phyloP scores from a whole-genome alignment of 2,888 invertebrate genomes.

The Poecilus cupreus region DNA sequence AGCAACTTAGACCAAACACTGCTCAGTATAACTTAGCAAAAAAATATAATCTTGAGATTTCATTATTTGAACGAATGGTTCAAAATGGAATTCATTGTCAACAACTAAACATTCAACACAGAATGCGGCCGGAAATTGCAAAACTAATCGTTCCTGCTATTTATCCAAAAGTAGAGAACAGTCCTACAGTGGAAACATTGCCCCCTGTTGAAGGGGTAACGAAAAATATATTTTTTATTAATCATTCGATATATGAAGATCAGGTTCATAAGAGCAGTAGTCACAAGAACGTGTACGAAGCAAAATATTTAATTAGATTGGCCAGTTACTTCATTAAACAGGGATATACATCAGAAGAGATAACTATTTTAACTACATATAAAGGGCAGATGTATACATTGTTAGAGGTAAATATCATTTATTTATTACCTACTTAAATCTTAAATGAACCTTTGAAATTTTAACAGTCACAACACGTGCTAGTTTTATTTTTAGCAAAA shows the following conservation, averaged over 20 bases:
- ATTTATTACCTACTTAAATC: not conserved
- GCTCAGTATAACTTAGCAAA: constrained; percentile 72
- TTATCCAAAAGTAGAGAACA: constrained; percentile 56
- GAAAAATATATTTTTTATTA: constrained; percentile 57
- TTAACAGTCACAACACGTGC: too few relatives aligned
- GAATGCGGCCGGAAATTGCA: constrained; percentile 73
- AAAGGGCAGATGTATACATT: constrained; percentile 53
- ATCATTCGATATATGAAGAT: constrained; percentile 47
- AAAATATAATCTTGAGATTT: constrained; percentile 73
- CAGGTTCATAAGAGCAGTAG: constrained; percentile 34
- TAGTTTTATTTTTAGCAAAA: too few relatives aligned
- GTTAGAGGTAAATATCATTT: constrained; percentile 45
- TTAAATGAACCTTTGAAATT: too few relatives aligned
- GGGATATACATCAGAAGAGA: constrained; percentile 53
- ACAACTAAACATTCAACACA: constrained; percentile 72
- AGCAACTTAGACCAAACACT: constrained; percentile 74
- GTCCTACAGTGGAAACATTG: constrained; percentile 35
- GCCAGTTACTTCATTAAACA: constrained; percentile 56
- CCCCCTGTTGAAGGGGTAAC: constrained; percentile 51
- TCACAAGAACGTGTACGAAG: constrained; percentile 55
- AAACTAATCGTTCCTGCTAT: constrained; percentile 58
- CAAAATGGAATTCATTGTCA: constrained; percentile 71
- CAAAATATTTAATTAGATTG: constrained; percentile 48
- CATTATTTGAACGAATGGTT: constrained; percentile 75
- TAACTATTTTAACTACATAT: constrained; percentile 60